These are phyloP conservation scores for Dendroctonus valens DNA, from an alignment of 1,140 invertebrate species.

Conservation along the genomic window DNA sequence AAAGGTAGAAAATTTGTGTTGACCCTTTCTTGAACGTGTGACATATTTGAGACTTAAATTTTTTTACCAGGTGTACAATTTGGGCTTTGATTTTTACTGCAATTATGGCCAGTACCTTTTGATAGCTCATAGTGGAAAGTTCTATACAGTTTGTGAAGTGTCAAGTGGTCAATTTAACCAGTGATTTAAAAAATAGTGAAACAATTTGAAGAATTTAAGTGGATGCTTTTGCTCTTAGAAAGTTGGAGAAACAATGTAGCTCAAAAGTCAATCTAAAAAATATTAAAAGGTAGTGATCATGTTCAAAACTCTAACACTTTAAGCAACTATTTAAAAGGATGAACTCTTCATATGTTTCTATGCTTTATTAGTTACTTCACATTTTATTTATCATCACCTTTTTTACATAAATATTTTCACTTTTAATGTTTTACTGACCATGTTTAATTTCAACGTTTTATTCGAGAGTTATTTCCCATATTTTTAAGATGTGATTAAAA, in stretches of 20 bases:
- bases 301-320: too few relatives aligned
- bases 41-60: slow-evolving; percentile 29
- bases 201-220: too few relatives aligned
- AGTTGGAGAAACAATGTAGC: background rate
- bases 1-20: slow-evolving; percentile 28
- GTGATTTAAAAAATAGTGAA: too few relatives aligned
- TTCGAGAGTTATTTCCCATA: too few relatives aligned
- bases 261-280: background rate
- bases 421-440: too few relatives aligned
- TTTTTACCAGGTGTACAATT: slow-evolving; percentile 14
- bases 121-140: slow-evolving; percentile 12
- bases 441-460: too few relatives aligned
- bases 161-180: background rate
- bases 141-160: background rate
- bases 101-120: slow-evolving; percentile 26
- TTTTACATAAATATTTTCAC: too few relatives aligned
- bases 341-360: too few relatives aligned
- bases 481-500: too few relatives aligned
- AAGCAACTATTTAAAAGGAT: too few relatives aligned
- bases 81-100: slow-evolving; percentile 1
- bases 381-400: too few relatives aligned
- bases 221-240: background rate
- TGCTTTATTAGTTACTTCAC: too few relatives aligned
- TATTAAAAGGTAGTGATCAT: background rate
- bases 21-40: slow-evolving; percentile 42